These are phyloP conservation scores for Congeria kusceri DNA, from an alignment of 2,888 invertebrate species.

Conservation along the genomic window DNA sequence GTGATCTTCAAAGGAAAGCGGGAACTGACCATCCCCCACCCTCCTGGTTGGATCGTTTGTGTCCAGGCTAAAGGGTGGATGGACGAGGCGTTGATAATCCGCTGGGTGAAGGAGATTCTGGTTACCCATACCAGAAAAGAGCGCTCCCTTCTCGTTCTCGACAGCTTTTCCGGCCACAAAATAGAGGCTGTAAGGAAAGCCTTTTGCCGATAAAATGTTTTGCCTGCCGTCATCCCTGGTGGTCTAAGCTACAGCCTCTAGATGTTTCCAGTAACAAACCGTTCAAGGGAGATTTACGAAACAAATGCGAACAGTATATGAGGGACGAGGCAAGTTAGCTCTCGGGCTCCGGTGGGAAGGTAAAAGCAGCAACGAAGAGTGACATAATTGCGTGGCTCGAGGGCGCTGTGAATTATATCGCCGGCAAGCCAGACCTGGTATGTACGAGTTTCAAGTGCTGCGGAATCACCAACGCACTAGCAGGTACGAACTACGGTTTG, in stretches of 20 bases:
- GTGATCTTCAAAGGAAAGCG: slow-evolving; percentile 45
- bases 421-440: no score
- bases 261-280: slow-evolving; percentile 44
- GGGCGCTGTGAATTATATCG: no score
- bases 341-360: no score
- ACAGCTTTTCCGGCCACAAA: slow-evolving; percentile 36
- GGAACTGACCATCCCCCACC: slow-evolving; percentile 6
- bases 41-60: slow-evolving; percentile 21
- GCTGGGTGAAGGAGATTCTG: slow-evolving; percentile 34
- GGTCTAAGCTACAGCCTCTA: slow-evolving; percentile 40
- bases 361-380: no score
- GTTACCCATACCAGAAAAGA: slow-evolving; percentile 19
- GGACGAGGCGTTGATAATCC: slow-evolving; percentile 26
- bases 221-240: slow-evolving; percentile 34
- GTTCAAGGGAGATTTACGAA: no score
- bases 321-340: no score
- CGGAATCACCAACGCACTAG: no score
- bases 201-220: slow-evolving; percentile 11
- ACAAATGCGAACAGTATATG: no score
- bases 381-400: no score
- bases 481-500: no score
- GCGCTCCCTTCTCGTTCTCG: slow-evolving; percentile 30
- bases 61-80: slow-evolving; percentile 43
- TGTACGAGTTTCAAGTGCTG: no score
- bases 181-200: slow-evolving; percentile 27